Base-by-base conservation (phyloP, 2,888 invertebrate species). In the Pyralis farinalis region DNA sequence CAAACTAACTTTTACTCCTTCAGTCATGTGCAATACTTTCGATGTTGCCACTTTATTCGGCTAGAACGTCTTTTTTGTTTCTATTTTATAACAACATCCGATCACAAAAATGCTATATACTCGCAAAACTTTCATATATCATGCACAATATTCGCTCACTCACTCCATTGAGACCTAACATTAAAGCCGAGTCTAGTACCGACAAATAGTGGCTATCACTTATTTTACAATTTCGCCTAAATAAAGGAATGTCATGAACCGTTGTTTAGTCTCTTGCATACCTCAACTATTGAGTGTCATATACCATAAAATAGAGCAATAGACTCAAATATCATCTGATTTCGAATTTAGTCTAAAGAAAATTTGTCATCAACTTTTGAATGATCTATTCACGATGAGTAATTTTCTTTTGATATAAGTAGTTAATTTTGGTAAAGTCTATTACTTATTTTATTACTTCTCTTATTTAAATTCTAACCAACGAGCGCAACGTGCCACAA, bases 231-330 rank as follows among this genome's bases (percentile, higher is more conserved):
- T 37, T 37, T 37, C 30, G 53, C 53, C 57, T 63, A 56, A 33
- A 36, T 47, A 49, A 60, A 63, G 73, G 73, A 74, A 74, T 74
- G 73, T 74, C 66, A 65, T 68, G 66, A 69, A 58, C 34, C 52
- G 54, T 55, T 47, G 51, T 56, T 53, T 51, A 47, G 49, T 61
- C 25, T 37, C n/a, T 27, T 27, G n/a, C 25, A 35, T 30, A 37
- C 30, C 37, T 37, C 20, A 37, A 10, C 12, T 9, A 25, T 16
- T 16, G 16, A 16, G 16, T 16, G 12, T n/a, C 8, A 9, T 20
- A 34, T 7, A 5, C 22, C 22, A 22, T 11, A 37, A 37, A 37
- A 37, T 25, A 30, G 22, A 37, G 12, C 37, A 29, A 37, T 21
- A 30, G 10, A 29, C 21, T 29, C 5, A 7, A 25, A 25, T 25